These are phyloP conservation scores for Propsilocerus akamusi DNA, from an alignment of 1,140 invertebrate genomes.

Conservation along the genomic window DNA sequence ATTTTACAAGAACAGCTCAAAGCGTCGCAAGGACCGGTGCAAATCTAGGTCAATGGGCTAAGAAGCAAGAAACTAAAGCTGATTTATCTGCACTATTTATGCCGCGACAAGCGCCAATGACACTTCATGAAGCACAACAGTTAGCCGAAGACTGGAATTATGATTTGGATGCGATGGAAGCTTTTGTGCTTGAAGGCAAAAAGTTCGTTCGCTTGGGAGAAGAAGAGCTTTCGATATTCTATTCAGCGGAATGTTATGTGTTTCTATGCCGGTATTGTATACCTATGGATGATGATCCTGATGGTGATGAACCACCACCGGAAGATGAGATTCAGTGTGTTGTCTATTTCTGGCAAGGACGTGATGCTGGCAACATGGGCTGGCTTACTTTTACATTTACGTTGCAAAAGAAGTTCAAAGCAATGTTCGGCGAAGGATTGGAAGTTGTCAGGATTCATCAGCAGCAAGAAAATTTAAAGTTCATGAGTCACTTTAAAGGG, in stretches of 20 bases:
- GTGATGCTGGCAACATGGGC: constrained; percentile 95
- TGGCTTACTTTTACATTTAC: constrained; percentile 99
- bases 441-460: constrained; percentile 96
- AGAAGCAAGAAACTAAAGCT: constrained; percentile 69
- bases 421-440: constrained; percentile 82
- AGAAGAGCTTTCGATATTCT: constrained; percentile 85
- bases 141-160: constrained; percentile 91
- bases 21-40: constrained; percentile 92
- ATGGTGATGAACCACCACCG: constrained; percentile 29
- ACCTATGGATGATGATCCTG: constrained; percentile 25
- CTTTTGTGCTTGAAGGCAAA: constrained; percentile 93
- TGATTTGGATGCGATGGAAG: constrained; percentile 91
- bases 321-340: constrained; percentile 90
- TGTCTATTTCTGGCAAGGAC: constrained; percentile 98
- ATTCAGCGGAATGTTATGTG: constrained; percentile 93
- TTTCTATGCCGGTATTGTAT: constrained; percentile 94
- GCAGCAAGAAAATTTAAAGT: constrained; percentile 98
- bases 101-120: constrained; percentile 79
- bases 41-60: constrained; percentile 85
- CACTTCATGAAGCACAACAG: constrained; percentile 67
- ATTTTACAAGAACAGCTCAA: constrained; percentile 95
- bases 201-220: constrained; percentile 93
- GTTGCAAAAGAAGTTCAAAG: constrained; percentile 94
- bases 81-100: constrained; percentile 92
- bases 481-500: constrained; percentile 92